Evolutionary conservation across 1,140 invertebrate species (phyloP).

Genomic region (Belonocnema kinseyi): DNA sequence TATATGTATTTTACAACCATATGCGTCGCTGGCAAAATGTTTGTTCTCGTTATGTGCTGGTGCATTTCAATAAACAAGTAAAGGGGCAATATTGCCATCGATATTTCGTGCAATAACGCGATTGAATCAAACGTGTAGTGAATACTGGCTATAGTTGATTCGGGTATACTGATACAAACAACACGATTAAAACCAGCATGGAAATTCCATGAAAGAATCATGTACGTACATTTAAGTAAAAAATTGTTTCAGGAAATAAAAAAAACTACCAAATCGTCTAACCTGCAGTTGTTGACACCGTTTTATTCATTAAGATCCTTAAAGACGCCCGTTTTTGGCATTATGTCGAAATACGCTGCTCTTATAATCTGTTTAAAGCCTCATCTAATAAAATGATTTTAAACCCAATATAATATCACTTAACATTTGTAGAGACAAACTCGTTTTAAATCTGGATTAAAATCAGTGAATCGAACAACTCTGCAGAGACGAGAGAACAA

Average conservation of each 20-base stretch:
- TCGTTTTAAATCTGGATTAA: constrained; percentile 30
- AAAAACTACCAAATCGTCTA: too few relatives aligned
- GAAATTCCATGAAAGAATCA: background rate
- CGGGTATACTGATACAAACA: background rate
- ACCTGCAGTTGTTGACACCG: too few relatives aligned
- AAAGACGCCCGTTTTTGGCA: too few relatives aligned
- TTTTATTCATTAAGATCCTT: too few relatives aligned
- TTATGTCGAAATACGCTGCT: too few relatives aligned
- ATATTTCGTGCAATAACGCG: constrained; percentile 24
- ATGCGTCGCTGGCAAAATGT: constrained; percentile 16
- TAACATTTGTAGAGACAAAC: background rate
- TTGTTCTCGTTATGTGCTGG: constrained; percentile 11
- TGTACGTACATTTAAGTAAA: too few relatives aligned
- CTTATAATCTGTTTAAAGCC: too few relatives aligned
- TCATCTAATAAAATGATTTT: too few relatives aligned
- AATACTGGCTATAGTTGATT: background rate
- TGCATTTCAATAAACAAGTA: constrained; percentile 24
- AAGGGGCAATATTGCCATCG: constrained; percentile 10
- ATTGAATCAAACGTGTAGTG: constrained; percentile 12
- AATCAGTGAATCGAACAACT: constrained; percentile 31
- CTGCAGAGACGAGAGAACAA: background rate
- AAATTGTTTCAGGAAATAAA: too few relatives aligned
- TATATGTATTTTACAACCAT: constrained; percentile 14
- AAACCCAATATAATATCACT: too few relatives aligned
- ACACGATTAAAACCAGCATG: background rate